Conservation (phyloP, 2,888 invertebrate genomes). For the Hypomecis punctinalis region DNA sequence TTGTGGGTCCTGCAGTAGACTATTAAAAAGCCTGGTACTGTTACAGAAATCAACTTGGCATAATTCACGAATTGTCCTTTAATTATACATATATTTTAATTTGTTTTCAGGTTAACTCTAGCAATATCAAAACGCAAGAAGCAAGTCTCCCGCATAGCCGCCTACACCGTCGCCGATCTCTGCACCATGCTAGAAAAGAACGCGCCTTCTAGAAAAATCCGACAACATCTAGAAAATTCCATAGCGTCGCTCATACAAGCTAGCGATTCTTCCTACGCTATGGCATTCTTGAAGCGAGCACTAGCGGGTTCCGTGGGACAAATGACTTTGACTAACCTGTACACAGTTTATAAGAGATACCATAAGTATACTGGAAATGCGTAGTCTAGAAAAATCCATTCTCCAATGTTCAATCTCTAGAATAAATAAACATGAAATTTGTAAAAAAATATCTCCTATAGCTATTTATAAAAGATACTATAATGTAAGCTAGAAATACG, state of each 20-base stretch:
- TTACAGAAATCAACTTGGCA: no score
- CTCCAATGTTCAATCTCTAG: neutral
- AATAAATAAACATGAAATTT: neutral
- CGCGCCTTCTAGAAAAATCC: slow-evolving; percentile 64
- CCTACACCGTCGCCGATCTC: slow-evolving; percentile 75
- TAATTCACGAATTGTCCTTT: no score
- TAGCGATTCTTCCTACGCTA: slow-evolving; percentile 67
- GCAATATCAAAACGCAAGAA: slow-evolving; percentile 73
- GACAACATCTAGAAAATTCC: slow-evolving; percentile 75
- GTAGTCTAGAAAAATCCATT: slow-evolving; percentile 39
- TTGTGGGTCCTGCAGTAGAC: no score
- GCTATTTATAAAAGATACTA: no score
- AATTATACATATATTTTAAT: neutral
- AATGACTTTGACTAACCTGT: slow-evolving; percentile 72
- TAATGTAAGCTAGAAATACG: no score
- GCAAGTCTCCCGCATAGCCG: slow-evolving; percentile 74
- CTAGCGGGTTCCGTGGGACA: slow-evolving; percentile 70
- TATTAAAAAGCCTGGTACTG: no score
- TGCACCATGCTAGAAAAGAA: slow-evolving; percentile 66
- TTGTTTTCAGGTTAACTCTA: slow-evolving; percentile 67
- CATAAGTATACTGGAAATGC: slow-evolving; percentile 80
- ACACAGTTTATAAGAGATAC: slow-evolving; percentile 76
- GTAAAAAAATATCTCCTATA: no score
- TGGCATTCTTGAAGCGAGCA: slow-evolving; percentile 72
- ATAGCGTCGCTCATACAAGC: slow-evolving; percentile 69